Conservation (phyloP, 2,113 vertebrate genomes). For the Sinocyclocheilus anshuiensis region DNA sequence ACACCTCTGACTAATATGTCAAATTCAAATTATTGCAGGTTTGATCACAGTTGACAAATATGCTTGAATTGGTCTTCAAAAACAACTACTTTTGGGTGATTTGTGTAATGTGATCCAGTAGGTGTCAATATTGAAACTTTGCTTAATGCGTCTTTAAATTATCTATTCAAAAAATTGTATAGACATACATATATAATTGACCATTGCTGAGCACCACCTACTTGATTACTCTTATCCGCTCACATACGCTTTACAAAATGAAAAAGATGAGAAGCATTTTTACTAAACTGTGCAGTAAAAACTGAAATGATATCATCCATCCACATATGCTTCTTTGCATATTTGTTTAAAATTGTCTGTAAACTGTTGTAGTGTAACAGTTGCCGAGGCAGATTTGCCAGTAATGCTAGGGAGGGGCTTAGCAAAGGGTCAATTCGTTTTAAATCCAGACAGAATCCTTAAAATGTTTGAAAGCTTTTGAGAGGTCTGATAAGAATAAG, state of each 20-base stretch:
- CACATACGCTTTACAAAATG: not conserved
- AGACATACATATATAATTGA: not conserved
- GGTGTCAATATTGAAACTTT: not conserved
- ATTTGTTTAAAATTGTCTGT: not conserved
- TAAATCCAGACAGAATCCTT: not conserved
- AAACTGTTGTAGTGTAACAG: not conserved
- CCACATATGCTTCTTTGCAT: not conserved
- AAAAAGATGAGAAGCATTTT: not conserved
- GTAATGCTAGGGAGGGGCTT: not conserved
- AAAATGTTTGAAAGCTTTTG: not conserved
- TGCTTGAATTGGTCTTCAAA: not conserved
- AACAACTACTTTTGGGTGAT: not conserved
- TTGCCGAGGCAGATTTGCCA: not conserved
- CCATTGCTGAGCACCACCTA: not conserved
- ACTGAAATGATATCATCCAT: not conserved
- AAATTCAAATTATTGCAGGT: not conserved
- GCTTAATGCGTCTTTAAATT: not conserved
- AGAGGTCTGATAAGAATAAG: not conserved
- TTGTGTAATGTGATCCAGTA: not conserved
- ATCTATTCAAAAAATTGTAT: not conserved
- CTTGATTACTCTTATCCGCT: not conserved
- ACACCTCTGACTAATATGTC: not conserved
- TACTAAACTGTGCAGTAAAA: not conserved
- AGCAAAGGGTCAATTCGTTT: not conserved
- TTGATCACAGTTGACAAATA: not conserved